Evolutionary conservation across 2,113 vertebrate species (phyloP), one percentile per base, ranked within the genome.

Genomic region (Neolamprologus variostigma): DNA sequence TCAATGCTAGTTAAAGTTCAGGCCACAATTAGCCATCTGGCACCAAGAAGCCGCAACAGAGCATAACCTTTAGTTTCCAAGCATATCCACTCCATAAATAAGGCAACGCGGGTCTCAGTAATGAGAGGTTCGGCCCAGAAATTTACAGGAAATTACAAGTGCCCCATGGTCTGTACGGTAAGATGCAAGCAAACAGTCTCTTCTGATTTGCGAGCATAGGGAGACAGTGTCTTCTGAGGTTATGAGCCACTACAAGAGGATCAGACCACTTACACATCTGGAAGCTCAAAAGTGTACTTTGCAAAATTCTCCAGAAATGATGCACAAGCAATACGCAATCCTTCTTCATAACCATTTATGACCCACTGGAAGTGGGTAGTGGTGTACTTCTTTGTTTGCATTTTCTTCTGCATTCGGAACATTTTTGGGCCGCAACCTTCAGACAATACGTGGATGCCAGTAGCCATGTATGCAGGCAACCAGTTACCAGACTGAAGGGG

Each of bases 21-120:
- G 89, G 88, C 94, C 92, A 84, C 90, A 92, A 86, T 82, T 87
- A 86, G 68, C 80, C 71, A 84, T 89, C 86, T 92, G 81, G 90
- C 86, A 91, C 82, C 82, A 84, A 83, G 80, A 87, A 80, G 79
- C 85, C 79, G 78, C 76, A 92, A 57, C 59, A 86, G 59, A 87
- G 85, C 57, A 42, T 45, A 88, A 86, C 82, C 83, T 80, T 86
- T 82, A 54, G 84, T 90, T 88, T 90, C 89, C 79, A 80, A 90
- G 83, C 85, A 85, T 63, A 85, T 87, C 85, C 73, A 79, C 73
- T 82, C 73, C 83, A 81, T 82, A 94, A 94, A 94, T 91, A 92
- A 90, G 63, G 87, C 86, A 87, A 79, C 73, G 21, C n/a, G 82
- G 73, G 54, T 90, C 86, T 80, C 86, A 42, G 87, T 89, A 93